Evolutionary conservation across 2,113 vertebrate genomes (phyloP), one percentile per base, ranked within the genome.

Genomic region (Naja naja): DNA sequence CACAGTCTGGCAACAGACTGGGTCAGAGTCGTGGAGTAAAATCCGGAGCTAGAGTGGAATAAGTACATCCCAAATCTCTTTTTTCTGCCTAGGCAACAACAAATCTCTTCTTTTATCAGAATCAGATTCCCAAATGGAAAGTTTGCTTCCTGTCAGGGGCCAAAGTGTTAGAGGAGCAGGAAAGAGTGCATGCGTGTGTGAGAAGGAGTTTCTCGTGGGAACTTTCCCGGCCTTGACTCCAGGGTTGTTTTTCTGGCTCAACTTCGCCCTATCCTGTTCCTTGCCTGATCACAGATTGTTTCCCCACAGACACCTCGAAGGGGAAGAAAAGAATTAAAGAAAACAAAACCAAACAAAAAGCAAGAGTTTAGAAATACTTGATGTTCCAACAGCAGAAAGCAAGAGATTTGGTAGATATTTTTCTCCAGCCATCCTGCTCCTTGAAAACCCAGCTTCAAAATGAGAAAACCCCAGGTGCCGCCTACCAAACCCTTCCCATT

Each of bases 151-250:
- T 93, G 89, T 64, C 55, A 8, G 60, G 81, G 88, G 74, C 89
- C 89, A 93, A 86, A 93, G 81, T 93, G 81, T 89, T 93, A 87
- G n/a, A 86, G n/a, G n/a, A 87, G 81, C 45, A 90, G 74, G 81
- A 93, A 30, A 60, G 23, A 90, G 81, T 16, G 25, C 74, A 20
- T 45, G 14, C 64, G 89, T 43, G 89, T 58, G 53, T 53, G 47
- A 58, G 69, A 58, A 85, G 58, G 27, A 90, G 55, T 87, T 93
- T 93, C 92, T 93, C 92, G 8, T 93, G 92, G 92, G 92, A 93
- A 93, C 89, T 93, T 93, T 87, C 55, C 89, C 30, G 10, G 89
- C 23, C 81, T 90, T 54, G 89, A 93, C 88, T 90, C 81, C 45
- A 64, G 81, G 39, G 22, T 56, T 90, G 39, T 23, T 87, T 90